A percentile compares a stretch with the other conserved stretches of the same genome.
Evolutionary conservation across 2,113 vertebrate species (phyloP).

Genomic region (Microtus pennsylvanicus): DNA sequence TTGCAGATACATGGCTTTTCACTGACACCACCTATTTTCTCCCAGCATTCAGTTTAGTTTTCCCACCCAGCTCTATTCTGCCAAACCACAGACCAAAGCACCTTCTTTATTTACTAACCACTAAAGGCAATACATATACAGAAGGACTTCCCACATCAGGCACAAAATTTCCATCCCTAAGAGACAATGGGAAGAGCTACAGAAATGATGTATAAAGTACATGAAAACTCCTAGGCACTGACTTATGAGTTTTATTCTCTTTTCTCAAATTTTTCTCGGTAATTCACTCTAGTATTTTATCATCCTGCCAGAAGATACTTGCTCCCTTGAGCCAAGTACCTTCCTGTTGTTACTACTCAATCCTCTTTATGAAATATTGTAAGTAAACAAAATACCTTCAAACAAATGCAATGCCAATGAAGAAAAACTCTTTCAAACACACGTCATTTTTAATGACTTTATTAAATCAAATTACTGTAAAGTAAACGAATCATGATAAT

Average conservation of each 20-base stretch:
- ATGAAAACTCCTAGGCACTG: not conserved
- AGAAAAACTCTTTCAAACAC: constrained; percentile 51
- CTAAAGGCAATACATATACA: too few relatives aligned
- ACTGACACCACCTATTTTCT: too few relatives aligned
- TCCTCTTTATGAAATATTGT: constrained; percentile 21
- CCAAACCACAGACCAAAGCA: too few relatives aligned
- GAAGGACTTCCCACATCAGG: too few relatives aligned
- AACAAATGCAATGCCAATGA: constrained; percentile 51
- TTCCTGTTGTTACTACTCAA: constrained; percentile 48
- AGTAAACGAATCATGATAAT: constrained; percentile 47
- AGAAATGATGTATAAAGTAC: not conserved
- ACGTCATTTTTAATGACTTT: constrained; percentile 51
- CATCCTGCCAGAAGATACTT: constrained; percentile 49
- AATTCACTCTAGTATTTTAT: constrained; percentile 52
- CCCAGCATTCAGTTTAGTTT: too few relatives aligned
- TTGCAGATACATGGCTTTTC: too few relatives aligned
- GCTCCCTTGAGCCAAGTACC: constrained; percentile 39
- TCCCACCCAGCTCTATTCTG: too few relatives aligned
- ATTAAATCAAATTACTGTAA: constrained; percentile 55
- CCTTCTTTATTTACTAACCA: too few relatives aligned
- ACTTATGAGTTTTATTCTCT: constrained; percentile 7
- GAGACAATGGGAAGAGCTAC: not conserved
- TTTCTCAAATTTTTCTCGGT: not conserved
- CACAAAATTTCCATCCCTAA: constrained; percentile 5
- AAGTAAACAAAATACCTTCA: constrained; percentile 57